A percentile compares a stretch with the other conserved stretches of the same genome.
These are phyloP conservation scores for Papilio aristodemus DNA, from an alignment of 1,140 invertebrate genomes.

Conservation along the genomic window DNA sequence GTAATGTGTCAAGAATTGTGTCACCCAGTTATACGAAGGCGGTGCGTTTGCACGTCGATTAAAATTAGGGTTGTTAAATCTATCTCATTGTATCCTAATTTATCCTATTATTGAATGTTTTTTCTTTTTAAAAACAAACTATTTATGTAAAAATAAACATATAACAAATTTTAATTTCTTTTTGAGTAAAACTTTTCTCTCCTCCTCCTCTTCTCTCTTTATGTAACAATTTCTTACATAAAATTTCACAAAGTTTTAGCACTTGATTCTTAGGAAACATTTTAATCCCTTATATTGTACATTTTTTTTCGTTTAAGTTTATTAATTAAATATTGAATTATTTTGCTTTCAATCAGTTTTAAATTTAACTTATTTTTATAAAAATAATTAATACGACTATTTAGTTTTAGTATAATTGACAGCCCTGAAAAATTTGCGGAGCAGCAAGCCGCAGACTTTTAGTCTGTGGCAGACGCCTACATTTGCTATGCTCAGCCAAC, in stretches of 20 bases:
- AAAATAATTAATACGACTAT: too few species aligned
- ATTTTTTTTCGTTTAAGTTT: too few species aligned
- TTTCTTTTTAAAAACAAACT: background rate
- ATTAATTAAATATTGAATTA: too few species aligned
- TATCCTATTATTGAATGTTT: conserved; percentile 5
- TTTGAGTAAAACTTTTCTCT: too few species aligned
- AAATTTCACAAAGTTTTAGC: too few species aligned
- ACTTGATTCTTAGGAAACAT: too few species aligned
- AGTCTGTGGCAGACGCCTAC: conserved; percentile 53
- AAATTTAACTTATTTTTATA: too few species aligned
- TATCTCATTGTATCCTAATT: conserved; percentile 12
- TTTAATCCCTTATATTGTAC: too few species aligned
- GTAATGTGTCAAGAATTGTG: conserved; percentile 76
- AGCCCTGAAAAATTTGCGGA: conserved; percentile 46
- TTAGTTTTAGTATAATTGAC: too few species aligned
- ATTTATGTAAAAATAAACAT: background rate
- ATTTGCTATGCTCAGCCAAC: conserved; percentile 28
- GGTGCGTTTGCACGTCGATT: conserved; percentile 66
- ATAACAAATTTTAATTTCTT: background rate
- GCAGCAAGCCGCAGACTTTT: conserved; percentile 51
- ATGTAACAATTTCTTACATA: too few species aligned
- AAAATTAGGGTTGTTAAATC: conserved; percentile 41
- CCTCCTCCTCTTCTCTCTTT: too few species aligned
- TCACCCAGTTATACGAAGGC: conserved; percentile 70
- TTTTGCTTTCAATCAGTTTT: too few species aligned